A percentile compares a stretch with the other conserved stretches of the same genome.
phyloP scores from a whole-genome alignment of 2,797 vertebrate species.

The Hapalemur alaotrensis region DNA sequence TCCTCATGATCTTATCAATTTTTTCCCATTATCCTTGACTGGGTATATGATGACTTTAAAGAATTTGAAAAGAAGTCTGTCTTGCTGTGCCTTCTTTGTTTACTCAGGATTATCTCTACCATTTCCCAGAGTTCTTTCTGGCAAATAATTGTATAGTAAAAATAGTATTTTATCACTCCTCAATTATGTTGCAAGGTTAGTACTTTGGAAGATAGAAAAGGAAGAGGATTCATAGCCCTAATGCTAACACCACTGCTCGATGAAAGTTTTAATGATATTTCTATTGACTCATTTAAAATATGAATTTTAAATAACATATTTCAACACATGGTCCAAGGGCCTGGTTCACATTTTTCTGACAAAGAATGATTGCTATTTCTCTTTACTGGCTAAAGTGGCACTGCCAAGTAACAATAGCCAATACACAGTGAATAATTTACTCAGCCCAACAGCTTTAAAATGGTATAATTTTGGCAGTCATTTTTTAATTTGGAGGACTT shows the following conservation, averaged over 20 bases:
- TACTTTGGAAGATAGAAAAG: constrained; percentile 2
- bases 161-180: constrained; percentile 24
- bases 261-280: constrained; percentile 44
- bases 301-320: constrained; percentile 34
- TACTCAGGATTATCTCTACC: constrained; percentile 35
- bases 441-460: constrained; percentile 6
- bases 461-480: neutral
- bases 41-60: neutral
- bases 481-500: constrained; percentile 37
- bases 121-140: constrained; percentile 46
- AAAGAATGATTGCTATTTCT: neutral
- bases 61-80: constrained; percentile 2
- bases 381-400: neutral
- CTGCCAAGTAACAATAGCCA: neutral
- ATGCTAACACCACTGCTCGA: neutral
- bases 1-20: neutral
- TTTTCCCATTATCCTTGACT: neutral
- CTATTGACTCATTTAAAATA: constrained; percentile 32
- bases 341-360: constrained; percentile 20
- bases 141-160: constrained; percentile 36
- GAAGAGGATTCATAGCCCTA: neutral
- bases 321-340: constrained; percentile 12
- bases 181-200: neutral
- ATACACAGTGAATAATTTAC: constrained; percentile 1
- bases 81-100: constrained; percentile 8